phyloP scores from a whole-genome alignment of 2,888 invertebrate species.

The Anarsia innoxiella region DNA sequence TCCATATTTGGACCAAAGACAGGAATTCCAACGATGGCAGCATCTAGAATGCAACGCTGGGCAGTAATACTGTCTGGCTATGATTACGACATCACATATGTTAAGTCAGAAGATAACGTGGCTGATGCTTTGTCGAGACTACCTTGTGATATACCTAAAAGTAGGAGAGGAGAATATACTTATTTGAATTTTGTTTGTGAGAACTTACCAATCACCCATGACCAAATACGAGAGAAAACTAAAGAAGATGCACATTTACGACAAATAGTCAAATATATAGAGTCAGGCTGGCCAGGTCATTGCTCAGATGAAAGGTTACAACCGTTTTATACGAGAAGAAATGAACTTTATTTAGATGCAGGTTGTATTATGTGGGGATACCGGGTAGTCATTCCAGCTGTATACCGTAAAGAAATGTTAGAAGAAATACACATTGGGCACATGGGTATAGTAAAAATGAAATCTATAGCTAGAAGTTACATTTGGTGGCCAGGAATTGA shows the following conservation, averaged over 20 bases:
- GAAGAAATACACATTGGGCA: constrained; percentile 7
- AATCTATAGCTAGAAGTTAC: constrained; percentile 10
- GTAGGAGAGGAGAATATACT: background rate
- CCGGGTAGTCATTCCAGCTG: constrained; percentile 5
- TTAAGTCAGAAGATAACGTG: constrained; percentile 13
- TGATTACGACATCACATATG: constrained; percentile 16
- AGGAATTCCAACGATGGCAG: constrained; percentile 15
- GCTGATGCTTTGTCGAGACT: constrained; percentile 15
- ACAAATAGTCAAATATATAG: constrained; percentile 15
- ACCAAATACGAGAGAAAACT: constrained; percentile 11
- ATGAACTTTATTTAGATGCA: constrained; percentile 20
- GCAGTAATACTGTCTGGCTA: constrained; percentile 17
- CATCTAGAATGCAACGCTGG: constrained; percentile 18
- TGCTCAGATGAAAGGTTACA: constrained; percentile 8
- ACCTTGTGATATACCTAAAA: constrained; percentile 2
- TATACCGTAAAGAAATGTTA: background rate
- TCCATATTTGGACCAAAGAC: constrained; percentile 14
- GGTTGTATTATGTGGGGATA: constrained; percentile 13
- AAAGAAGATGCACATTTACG: constrained; percentile 8
- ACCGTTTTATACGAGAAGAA: constrained; percentile 16
- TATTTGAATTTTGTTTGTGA: background rate
- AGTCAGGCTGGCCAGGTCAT: constrained; percentile 19
- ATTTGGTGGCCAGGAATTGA: too few relatives aligned
- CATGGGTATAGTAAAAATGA: constrained; percentile 13
- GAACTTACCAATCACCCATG: constrained; percentile 9